Conservation (phyloP, 2,113 vertebrate genomes). For the Picathartes gymnocephalus region DNA sequence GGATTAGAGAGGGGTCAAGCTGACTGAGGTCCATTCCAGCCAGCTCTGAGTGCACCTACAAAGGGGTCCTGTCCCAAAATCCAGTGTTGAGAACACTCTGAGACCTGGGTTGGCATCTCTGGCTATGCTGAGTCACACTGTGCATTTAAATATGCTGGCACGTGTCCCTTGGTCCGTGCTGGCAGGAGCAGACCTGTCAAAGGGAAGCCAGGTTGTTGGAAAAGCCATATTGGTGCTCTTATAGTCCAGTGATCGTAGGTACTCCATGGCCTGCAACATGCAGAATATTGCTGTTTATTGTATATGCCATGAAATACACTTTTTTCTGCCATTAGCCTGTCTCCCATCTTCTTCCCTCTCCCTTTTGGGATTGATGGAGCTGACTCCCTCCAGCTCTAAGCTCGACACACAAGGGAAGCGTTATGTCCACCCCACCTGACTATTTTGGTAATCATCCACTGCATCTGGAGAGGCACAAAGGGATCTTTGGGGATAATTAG, state of each 20-base stretch:
- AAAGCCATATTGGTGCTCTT: neutral
- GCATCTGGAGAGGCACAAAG: neutral
- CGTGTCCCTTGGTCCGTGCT: rapidly evolving
- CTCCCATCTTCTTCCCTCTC: neutral
- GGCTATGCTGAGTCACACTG: rapidly evolving
- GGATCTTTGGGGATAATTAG: neutral
- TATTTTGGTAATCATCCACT: neutral
- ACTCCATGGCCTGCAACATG: rapidly evolving
- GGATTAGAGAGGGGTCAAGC: neutral
- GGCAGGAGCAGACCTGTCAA: neutral
- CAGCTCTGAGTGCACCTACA: neutral
- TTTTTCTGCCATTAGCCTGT: neutral
- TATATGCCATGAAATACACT: neutral
- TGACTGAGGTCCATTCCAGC: neutral
- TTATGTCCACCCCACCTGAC: neutral
- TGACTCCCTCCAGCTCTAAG: rapidly evolving
- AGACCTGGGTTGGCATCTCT: neutral
- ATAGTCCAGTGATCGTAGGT: neutral
- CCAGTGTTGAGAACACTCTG: rapidly evolving
- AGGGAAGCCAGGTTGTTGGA: neutral
- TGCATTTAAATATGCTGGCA: neutral
- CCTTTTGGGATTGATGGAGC: neutral
- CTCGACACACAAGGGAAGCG: rapidly evolving
- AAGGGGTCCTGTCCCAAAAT: neutral
- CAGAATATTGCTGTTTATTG: neutral